Evolutionary conservation across 2,888 invertebrate genomes (phyloP).

Genomic region (Linnaemya vulpina): DNA sequence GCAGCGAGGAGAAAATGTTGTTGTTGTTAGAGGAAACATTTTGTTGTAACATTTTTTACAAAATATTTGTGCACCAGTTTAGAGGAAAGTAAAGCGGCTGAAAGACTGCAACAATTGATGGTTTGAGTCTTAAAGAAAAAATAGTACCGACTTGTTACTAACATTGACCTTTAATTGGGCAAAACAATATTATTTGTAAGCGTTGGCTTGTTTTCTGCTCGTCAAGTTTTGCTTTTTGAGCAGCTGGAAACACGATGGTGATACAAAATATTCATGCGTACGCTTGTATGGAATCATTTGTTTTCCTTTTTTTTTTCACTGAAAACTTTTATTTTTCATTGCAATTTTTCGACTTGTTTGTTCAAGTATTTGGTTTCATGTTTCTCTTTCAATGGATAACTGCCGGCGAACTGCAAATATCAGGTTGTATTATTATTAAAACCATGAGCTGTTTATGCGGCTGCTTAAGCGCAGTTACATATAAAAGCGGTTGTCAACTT

Average conservation of each 20-base stretch:
- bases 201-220: conserved; percentile 30
- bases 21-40: conserved; percentile 51
- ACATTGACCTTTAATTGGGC: conserved; percentile 67
- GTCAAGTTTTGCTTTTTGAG: conserved; percentile 51
- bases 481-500: conserved; percentile 64
- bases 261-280: neutral
- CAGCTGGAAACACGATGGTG: neutral
- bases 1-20: conserved; percentile 13
- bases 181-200: conserved; percentile 25
- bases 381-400: conserved; percentile 59
- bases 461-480: conserved; percentile 36
- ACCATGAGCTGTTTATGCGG: neutral
- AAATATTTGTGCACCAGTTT: conserved; percentile 43
- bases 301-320: conserved; percentile 8
- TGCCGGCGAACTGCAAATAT: conserved; percentile 18
- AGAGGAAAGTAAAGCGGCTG: conserved; percentile 19
- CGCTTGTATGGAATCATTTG: neutral
- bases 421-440: conserved; percentile 29
- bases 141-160: conserved; percentile 33
- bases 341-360: conserved; percentile 1
- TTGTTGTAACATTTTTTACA: conserved; percentile 20
- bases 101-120: neutral
- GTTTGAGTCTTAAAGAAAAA: conserved; percentile 3
- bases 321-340: conserved; percentile 32
- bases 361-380: conserved; percentile 54